phyloP scores from a whole-genome alignment of 2,888 invertebrate species.

The Pyrrhopygopsis socrates region DNA sequence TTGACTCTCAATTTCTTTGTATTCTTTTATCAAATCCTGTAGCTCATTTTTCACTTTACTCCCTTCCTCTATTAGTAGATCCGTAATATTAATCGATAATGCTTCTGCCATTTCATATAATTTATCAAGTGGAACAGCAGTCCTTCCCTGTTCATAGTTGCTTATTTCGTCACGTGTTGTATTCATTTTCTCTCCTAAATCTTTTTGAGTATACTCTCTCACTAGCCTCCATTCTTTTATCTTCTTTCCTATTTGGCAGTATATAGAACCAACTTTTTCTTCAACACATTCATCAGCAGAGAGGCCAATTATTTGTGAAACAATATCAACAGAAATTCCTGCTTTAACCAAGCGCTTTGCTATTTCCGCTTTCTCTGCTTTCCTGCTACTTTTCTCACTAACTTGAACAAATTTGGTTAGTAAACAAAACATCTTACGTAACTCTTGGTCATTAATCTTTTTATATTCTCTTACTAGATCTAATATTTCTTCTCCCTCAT shows the following conservation, averaged over 20 bases:
- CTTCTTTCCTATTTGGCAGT: neutral
- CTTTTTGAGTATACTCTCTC: neutral
- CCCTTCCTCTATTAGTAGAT: neutral
- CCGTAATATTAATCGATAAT: slow-evolving; percentile 3
- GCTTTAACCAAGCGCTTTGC: neutral
- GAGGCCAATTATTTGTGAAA: neutral
- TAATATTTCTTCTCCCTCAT: slow-evolving; percentile 35
- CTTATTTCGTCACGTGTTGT: neutral
- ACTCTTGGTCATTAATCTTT: too few species aligned
- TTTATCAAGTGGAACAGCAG: neutral
- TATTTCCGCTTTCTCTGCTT: too few species aligned
- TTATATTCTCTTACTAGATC: slow-evolving; percentile 21
- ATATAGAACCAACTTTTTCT: neutral
- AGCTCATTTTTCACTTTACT: neutral
- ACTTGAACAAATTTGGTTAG: slow-evolving; percentile 19
- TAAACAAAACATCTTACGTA: slow-evolving; percentile 24
- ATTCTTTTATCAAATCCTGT: neutral
- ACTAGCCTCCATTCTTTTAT: slow-evolving; percentile 1
- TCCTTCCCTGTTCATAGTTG: neutral
- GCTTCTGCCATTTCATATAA: neutral
- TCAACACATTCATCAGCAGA: neutral
- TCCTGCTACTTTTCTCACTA: slow-evolving; percentile 22
- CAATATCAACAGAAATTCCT: neutral
- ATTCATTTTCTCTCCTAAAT: neutral
- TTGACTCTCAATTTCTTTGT: neutral